phyloP scores from a whole-genome alignment of 2,113 vertebrate genomes.

The Urocolius indicus region DNA sequence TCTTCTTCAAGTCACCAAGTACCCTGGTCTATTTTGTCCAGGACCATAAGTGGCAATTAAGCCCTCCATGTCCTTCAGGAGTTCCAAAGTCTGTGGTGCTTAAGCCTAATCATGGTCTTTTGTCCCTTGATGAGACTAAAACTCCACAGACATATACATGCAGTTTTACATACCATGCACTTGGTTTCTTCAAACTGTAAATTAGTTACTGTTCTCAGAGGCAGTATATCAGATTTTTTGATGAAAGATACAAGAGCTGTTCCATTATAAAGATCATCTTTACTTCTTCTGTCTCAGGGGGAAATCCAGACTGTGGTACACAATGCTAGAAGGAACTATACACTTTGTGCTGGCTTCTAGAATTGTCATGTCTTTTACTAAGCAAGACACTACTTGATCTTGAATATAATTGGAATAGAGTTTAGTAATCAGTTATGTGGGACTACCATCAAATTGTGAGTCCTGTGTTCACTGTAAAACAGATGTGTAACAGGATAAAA shows the following conservation, averaged over 20 bases:
- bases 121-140: no score
- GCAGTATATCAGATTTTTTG: not conserved
- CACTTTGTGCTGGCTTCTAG: not conserved
- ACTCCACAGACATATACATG: not conserved
- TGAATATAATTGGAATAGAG: not conserved
- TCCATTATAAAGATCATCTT: not conserved
- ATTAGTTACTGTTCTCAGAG: not conserved
- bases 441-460: not conserved
- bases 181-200: not conserved
- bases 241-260: not conserved
- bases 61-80: no score
- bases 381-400: not conserved
- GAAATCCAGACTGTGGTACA: not conserved
- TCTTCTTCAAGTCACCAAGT: no score
- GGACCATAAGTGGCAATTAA: no score
- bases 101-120: no score
- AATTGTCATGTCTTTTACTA: not conserved
- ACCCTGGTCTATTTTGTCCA: no score
- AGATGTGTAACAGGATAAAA: not conserved
- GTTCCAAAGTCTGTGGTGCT: no score
- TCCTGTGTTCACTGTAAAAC: not conserved
- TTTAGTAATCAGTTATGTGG: not conserved
- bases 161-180: not conserved
- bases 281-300: not conserved
- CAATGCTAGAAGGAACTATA: not conserved